phyloP scores from a whole-genome alignment of 2,797 vertebrate genomes.

The Pipistrellus pygmaeus region DNA sequence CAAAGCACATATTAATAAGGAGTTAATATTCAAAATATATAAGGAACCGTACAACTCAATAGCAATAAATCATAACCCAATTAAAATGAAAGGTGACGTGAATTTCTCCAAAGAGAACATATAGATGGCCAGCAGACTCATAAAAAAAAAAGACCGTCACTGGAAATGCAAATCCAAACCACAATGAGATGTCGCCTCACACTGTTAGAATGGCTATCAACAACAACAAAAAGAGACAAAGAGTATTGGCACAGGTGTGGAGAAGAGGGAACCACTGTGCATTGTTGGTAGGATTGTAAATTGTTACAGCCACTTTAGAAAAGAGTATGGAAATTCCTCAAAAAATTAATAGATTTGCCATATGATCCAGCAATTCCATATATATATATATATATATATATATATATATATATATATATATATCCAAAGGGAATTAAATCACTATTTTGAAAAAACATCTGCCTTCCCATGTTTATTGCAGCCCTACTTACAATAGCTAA shows the following conservation, averaged over 20 bases:
- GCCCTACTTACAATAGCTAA: neutral
- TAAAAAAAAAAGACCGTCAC: neutral
- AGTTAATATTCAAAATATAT: neutral
- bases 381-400: neutral
- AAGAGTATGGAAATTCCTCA: neutral
- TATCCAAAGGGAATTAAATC: neutral
- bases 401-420: neutral
- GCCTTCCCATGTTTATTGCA: neutral
- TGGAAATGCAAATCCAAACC: neutral
- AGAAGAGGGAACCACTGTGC: neutral
- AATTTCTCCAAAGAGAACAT: neutral
- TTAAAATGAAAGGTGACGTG: neutral
- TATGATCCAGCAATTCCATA: neutral
- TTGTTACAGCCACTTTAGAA: neutral
- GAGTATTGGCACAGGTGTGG: neutral
- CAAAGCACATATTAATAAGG: neutral
- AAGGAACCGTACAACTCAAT: neutral
- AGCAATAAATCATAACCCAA: neutral
- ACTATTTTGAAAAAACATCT: neutral
- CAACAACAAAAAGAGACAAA: neutral
- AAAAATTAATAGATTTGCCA: neutral
- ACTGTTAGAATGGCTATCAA: neutral
- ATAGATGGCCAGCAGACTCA: neutral
- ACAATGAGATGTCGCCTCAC: neutral
- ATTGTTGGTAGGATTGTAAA: neutral